Conservation (phyloP, 2,113 vertebrate species). For the Nycticorax nycticorax region DNA sequence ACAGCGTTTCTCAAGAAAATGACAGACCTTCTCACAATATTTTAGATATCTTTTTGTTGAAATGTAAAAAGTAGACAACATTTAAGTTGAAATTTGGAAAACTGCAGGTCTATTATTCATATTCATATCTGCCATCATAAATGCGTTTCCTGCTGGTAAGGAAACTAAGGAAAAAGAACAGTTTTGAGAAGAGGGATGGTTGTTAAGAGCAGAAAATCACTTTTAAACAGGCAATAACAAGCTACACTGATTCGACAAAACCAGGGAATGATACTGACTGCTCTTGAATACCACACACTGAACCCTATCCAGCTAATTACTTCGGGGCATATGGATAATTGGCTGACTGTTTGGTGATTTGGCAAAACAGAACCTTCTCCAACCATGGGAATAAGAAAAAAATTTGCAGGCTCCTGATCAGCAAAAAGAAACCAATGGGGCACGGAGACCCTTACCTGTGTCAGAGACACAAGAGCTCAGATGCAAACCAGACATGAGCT, state of each 20-base stretch:
- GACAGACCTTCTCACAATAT: background rate
- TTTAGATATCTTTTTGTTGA: background rate
- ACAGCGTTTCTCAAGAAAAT: background rate
- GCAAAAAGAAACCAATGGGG: background rate
- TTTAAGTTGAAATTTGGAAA: background rate
- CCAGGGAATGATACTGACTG: background rate
- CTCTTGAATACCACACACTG: background rate
- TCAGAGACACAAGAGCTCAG: background rate
- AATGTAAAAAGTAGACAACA: background rate
- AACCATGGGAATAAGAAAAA: background rate
- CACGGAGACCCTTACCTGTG: background rate
- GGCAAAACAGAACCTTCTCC: background rate
- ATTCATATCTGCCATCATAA: background rate
- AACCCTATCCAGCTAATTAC: background rate
- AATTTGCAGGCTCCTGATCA: background rate
- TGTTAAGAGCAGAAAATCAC: background rate
- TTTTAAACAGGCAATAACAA: conserved; percentile 7
- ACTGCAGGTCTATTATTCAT: background rate
- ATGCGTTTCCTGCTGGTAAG: background rate
- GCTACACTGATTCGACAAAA: background rate
- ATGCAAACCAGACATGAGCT: background rate
- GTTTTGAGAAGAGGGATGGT: background rate
- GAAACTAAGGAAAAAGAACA: background rate
- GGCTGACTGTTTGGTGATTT: background rate
- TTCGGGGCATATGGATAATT: background rate